Percentiles rank a stretch among this genome's conserved stretches.
phyloP scores from a whole-genome alignment of 92 coral and sea anemone genomes.

The Zoanthus sociatus region DNA sequence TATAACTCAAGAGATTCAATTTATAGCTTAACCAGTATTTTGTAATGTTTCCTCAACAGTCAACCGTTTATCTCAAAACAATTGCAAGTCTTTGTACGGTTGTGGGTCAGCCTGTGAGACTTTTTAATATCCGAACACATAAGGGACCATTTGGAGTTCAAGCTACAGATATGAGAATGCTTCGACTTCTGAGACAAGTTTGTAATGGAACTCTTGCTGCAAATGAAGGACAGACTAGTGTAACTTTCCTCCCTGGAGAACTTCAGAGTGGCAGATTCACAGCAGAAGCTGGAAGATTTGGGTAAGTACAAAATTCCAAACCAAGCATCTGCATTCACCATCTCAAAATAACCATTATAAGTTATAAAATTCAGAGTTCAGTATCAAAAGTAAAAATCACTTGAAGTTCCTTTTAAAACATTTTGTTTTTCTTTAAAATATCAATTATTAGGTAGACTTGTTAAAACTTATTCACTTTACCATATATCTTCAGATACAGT shows the following conservation, averaged over 20 bases:
- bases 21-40: too few species aligned
- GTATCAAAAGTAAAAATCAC: too few species aligned
- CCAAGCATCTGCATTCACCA: too few species aligned
- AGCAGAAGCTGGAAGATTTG: slow-evolving; percentile 87
- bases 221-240: slow-evolving; percentile 82
- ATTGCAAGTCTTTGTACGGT: slow-evolving; percentile 75
- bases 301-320: slow-evolving; percentile 57
- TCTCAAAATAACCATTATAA: too few species aligned
- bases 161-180: slow-evolving; percentile 86
- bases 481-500: too few species aligned
- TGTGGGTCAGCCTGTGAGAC: slow-evolving; percentile 76
- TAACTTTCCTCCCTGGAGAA: slow-evolving; percentile 89
- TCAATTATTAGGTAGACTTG: too few species aligned
- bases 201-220: slow-evolving; percentile 96
- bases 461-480: too few species aligned
- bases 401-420: too few species aligned
- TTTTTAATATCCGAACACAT: slow-evolving; percentile 67
- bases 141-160: slow-evolving; percentile 74
- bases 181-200: slow-evolving; percentile 86
- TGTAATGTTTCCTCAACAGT: neutral
- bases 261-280: slow-evolving; percentile 83
- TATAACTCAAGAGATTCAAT: too few species aligned
- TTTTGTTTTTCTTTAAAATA: too few species aligned
- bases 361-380: too few species aligned
- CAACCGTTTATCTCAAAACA: slow-evolving; percentile 69